Base-by-base conservation (phyloP, 2,113 vertebrate species). In the Anarrhichthys ocellatus region DNA sequence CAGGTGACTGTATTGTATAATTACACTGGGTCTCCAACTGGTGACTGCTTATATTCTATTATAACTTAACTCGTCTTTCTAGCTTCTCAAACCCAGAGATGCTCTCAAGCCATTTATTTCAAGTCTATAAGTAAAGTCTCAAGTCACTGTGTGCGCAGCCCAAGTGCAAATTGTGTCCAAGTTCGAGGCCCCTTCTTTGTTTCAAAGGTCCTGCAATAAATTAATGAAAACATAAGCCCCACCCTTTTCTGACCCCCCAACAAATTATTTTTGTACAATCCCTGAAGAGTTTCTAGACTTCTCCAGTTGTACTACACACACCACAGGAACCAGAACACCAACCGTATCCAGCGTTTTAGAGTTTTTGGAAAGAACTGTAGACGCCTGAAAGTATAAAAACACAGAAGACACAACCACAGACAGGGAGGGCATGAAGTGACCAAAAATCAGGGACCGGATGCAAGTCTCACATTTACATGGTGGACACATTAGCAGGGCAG, bases 401-500 rank as follows among this genome's bases (percentile, higher is more conserved):
- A 46, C 50, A n/a, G 58, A 36, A 74, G 64, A 22, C 24, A 27
- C 0, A 27, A 73, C 10, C 52, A 73, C 74, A 79, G 78, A 58
- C 1, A 10, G 61, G n/a, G 42, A 0, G 76, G 46, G 46, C 1
- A 76, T 1, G 76, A 68, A 27, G 80, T 24, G 70, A 78, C 62
- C 66, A 59, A 71, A 58, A 87, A 11, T 71, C 62, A 46, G 29
- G 46, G 63, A 67, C 58, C 50, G 40, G 71, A 80, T 10, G 29
- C 74, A 62, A 24, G 63, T 73, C 83, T 79, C 34, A 50, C 62
- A 70, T 80, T 80, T 80, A 71, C 42, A 82, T 34, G 63, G 59
- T 66, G 73, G 76, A 32, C 66, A 61, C 73, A 52, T 83, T 20
- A 82, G 2, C 34, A 2, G 72, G 34, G 76, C 73, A 24, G 73